Evolutionary conservation across 2,888 invertebrate species (phyloP), one percentile per base, ranked within the genome.

Genomic region (Lamproptera curius): DNA sequence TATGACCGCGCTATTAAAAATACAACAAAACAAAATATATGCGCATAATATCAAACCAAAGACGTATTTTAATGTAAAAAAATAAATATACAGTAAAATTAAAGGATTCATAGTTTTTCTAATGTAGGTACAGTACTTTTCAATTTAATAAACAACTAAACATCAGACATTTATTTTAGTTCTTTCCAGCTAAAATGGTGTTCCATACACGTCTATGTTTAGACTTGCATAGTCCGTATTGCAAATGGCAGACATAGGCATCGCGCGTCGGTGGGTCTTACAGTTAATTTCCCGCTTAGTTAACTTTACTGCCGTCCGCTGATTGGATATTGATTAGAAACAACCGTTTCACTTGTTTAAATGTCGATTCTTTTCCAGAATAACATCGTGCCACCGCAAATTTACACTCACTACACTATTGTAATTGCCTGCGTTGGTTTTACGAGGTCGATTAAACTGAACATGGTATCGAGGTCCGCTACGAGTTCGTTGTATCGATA

Each of bases 291-390:
- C 84, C 61, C 85, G 87, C 73, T 87, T 81, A 84, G 86, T 87
- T 87, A 86, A 84, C 76, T 87, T 87, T 86, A 86, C 76, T 65
- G 62, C 82, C 65, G 55, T 52, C 60, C 72, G 62, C 70, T 85
- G 87, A 87, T 87, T 86, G 86, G 81, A 83, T 77, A 83, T 86
- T 86, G 86, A 87, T 86, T 87, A 86, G 82, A 85, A 76, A 62
- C 71, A 70, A 65, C 68, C 67, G 75, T 82, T 81, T 75, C 78
- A 72, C 73, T 63, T 62, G 70, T 79, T 76, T 73, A 79, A 81
- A 78, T 73, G 71, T 69, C 72, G 69, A 75, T 80, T 78, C 73
- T 80, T 80, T 78, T 74, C 70, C 73, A 69, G 76, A 74, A 76
- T 76, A 77, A 82, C 84, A 84, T 76, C 69, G 70, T 69, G 62